Evolutionary conservation across 2,888 invertebrate species (phyloP).

Genomic region (Omphaloscelis lunosa): DNA sequence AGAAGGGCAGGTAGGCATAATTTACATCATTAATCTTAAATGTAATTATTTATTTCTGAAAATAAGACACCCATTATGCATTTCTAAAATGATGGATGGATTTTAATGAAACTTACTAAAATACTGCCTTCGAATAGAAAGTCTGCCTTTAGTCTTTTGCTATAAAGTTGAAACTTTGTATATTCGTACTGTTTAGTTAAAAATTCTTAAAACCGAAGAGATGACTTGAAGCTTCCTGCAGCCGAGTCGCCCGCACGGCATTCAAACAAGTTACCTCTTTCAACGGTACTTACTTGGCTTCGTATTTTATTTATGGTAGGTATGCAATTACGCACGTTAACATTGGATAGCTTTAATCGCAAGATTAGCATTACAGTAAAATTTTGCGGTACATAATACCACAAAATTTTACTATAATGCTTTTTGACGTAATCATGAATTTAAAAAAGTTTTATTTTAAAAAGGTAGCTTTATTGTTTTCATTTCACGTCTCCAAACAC

Average conservation of each 20-base stretch:
- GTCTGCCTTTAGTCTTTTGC: background rate
- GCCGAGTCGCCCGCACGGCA: background rate
- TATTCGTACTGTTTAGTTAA: background rate
- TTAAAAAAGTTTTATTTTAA: background rate
- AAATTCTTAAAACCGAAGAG: background rate
- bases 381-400: background rate
- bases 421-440: background rate
- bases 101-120: background rate
- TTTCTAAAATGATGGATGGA: background rate
- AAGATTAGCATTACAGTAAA: background rate
- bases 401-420: too few relatives aligned
- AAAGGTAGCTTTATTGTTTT: background rate
- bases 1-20: background rate
- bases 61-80: background rate
- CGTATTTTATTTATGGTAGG: too few relatives aligned
- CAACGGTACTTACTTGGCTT: background rate
- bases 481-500: constrained; percentile 1
- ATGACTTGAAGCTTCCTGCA: background rate
- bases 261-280: background rate
- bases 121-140: background rate
- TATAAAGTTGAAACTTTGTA: background rate
- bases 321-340: background rate
- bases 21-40: background rate
- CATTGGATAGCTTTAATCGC: background rate
- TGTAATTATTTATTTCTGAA: background rate